Conservation (phyloP, 2,888 invertebrate species). For the Polyommatus iphigenia region DNA sequence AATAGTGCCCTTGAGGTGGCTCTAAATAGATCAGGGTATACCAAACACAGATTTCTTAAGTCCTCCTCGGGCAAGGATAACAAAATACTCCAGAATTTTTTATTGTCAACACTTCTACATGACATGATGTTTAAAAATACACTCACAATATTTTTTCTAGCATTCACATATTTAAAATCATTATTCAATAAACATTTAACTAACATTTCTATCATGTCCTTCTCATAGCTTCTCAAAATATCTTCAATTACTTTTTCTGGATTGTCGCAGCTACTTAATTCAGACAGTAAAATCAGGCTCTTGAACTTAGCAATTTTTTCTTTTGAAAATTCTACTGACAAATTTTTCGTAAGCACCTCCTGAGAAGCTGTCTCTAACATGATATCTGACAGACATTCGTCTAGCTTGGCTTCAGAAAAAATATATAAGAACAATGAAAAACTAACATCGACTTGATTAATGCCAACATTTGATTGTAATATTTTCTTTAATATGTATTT, state of each 20-base stretch:
- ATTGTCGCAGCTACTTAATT: slow-evolving; percentile 48
- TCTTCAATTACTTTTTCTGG: slow-evolving; percentile 46
- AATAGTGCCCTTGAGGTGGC: slow-evolving; percentile 60
- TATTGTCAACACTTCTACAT: slow-evolving; percentile 49
- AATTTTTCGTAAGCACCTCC: slow-evolving; percentile 56
- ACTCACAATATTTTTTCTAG: slow-evolving; percentile 48
- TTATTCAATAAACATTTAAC: slow-evolving; percentile 57
- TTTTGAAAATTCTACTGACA: slow-evolving; percentile 52
- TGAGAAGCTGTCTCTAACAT: slow-evolving; percentile 68
- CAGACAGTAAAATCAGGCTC: slow-evolving; percentile 55
- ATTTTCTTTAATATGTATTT: slow-evolving; percentile 66
- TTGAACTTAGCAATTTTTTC: slow-evolving; percentile 57
- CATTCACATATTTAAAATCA: slow-evolving; percentile 37
- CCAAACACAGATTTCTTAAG: slow-evolving; percentile 57
- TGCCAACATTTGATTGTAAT: slow-evolving; percentile 56
- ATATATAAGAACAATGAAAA: slow-evolving; percentile 59
- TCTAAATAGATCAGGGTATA: slow-evolving; percentile 55
- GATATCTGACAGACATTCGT: slow-evolving; percentile 57
- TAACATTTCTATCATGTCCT: slow-evolving; percentile 55
- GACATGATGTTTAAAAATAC: slow-evolving; percentile 50
- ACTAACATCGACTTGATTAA: slow-evolving; percentile 54
- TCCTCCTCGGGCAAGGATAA: slow-evolving; percentile 53
- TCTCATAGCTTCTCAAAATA: slow-evolving; percentile 52
- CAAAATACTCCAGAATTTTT: slow-evolving; percentile 61
- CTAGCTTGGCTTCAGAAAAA: slow-evolving; percentile 58